phyloP scores from a whole-genome alignment of 2,888 invertebrate species.

The Scaptomyza polygonia region DNA sequence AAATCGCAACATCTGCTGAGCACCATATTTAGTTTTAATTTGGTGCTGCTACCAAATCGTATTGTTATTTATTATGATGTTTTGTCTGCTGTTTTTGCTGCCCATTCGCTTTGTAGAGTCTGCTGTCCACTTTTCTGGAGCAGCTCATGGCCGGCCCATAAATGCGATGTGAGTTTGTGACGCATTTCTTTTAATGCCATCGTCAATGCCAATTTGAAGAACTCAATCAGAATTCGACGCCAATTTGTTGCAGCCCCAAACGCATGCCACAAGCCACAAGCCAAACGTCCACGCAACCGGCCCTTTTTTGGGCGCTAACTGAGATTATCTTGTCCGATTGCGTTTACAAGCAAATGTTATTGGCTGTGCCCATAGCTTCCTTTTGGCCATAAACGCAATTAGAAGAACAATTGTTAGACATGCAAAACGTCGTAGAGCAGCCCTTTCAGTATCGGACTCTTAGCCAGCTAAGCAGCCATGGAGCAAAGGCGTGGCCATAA shows the following conservation, averaged over 20 bases:
- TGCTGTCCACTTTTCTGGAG: slow-evolving; percentile 58
- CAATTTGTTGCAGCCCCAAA: slow-evolving; percentile 52
- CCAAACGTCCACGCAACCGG: slow-evolving; percentile 56
- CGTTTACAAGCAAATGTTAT: slow-evolving; percentile 72
- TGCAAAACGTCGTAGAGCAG: slow-evolving; percentile 65
- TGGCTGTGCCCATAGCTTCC: slow-evolving; percentile 39
- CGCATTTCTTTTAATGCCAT: slow-evolving; percentile 65
- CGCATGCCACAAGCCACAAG: slow-evolving; percentile 50
- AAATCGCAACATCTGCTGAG: slow-evolving; percentile 33
- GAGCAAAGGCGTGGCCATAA: slow-evolving; percentile 45
- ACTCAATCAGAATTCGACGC: slow-evolving; percentile 65
- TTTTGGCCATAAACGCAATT: slow-evolving; percentile 76
- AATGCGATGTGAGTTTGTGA: slow-evolving; percentile 39
- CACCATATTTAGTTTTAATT: slow-evolving; percentile 68
- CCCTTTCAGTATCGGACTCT: slow-evolving; percentile 44
- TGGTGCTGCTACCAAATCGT: slow-evolving; percentile 44
- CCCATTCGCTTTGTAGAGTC: slow-evolving; percentile 18
- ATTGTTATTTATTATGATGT: slow-evolving; percentile 39
- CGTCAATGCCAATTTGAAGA: slow-evolving; percentile 67
- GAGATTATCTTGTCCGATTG: slow-evolving; percentile 78
- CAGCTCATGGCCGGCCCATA: slow-evolving; percentile 64
- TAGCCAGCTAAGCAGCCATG: neutral
- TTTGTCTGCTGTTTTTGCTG: slow-evolving; percentile 37
- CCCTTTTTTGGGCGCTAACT: slow-evolving; percentile 67
- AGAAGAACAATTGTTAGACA: slow-evolving; percentile 81